Evolutionary conservation across 2,113 vertebrate genomes (phyloP).

Genomic region (Varanus komodoensis): DNA sequence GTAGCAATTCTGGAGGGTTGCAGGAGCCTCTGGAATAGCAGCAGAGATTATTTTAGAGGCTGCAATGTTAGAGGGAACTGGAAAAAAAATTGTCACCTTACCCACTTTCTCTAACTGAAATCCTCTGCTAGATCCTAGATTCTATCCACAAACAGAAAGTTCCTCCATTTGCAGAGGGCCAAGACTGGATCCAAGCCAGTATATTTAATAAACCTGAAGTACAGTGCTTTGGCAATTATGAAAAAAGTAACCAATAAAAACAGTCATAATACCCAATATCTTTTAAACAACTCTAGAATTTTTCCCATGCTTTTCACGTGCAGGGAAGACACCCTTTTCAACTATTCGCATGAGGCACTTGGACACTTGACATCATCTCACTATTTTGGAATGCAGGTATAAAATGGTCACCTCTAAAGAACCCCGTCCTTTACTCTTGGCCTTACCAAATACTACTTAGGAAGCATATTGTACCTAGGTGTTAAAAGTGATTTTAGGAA

Average conservation of each 20-base stretch:
- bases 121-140: too few species aligned
- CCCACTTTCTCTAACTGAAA: not conserved
- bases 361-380: not conserved
- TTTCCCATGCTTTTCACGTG: not conserved
- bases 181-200: not conserved
- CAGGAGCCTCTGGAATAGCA: not conserved
- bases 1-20: not conserved
- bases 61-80: not conserved
- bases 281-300: not conserved
- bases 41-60: not conserved
- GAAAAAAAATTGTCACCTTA: not conserved
- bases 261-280: not conserved
- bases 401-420: not conserved
- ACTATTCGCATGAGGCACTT: not conserved
- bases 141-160: not conserved
- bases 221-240: not conserved
- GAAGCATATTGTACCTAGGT: not conserved
- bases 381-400: not conserved
- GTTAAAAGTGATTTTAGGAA: not conserved
- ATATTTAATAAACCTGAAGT: not conserved
- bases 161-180: too few species aligned
- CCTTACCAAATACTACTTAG: not conserved
- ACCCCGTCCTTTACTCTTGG: not conserved
- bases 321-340: not conserved
- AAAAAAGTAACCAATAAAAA: not conserved